Percentiles rank a stretch among this genome's conserved stretches.
Evolutionary conservation across 1,140 invertebrate species (phyloP).

Genomic region (Tyrophagus putrescentiae): DNA sequence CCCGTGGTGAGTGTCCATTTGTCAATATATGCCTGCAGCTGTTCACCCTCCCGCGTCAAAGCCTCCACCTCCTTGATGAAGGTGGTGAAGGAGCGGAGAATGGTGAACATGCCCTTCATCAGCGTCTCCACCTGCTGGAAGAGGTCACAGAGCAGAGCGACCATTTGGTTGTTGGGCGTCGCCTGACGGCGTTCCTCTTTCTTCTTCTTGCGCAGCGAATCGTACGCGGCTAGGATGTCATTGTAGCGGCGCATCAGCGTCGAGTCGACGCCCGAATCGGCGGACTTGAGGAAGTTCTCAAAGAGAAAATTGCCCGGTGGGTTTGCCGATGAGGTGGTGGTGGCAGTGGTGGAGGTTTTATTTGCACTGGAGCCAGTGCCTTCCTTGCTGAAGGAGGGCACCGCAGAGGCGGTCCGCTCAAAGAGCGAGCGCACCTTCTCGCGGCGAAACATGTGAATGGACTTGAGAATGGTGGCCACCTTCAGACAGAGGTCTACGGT

Average conservation of each 20-base stretch:
- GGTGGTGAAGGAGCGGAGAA: not conserved
- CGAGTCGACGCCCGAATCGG: not conserved
- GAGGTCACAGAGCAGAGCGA: slow-evolving; percentile 21
- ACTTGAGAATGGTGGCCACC: not conserved
- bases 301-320: not conserved
- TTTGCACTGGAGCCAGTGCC: too few species aligned
- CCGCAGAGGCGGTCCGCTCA: not conserved
- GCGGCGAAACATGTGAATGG: not conserved
- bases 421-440: not conserved
- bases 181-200: slow-evolving; percentile 21
- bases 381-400: slow-evolving; percentile 6
- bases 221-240: slow-evolving; percentile 7
- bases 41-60: not conserved
- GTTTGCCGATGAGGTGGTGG: too few species aligned
- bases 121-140: slow-evolving; percentile 19
- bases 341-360: too few species aligned
- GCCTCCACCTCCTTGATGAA: not conserved
- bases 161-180: slow-evolving; percentile 21
- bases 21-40: not conserved
- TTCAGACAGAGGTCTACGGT: not conserved
- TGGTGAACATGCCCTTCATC: slow-evolving; percentile 9
- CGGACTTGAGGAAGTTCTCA: slow-evolving; percentile 5
- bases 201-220: slow-evolving; percentile 12
- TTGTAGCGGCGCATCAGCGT: not conserved
- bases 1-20: not conserved